Base-by-base conservation (phyloP, 2,797 vertebrate genomes). In the Myiothlypis chrysogaster region DNA sequence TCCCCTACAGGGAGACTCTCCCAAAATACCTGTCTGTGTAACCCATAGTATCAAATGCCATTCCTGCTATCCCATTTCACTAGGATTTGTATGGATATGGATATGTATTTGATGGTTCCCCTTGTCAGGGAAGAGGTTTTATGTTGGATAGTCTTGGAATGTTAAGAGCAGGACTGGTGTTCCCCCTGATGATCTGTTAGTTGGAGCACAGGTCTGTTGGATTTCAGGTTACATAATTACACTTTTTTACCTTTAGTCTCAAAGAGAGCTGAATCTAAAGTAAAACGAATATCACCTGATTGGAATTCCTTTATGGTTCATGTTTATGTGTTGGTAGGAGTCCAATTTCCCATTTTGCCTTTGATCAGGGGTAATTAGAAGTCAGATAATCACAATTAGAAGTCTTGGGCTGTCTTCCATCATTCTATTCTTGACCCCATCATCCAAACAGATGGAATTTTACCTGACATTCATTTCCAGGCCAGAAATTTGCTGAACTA, bases 291-390 rank as follows among this genome's bases (percentile, higher is more conserved):
- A 94, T 91, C 94, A 96, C 92, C 90, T 97, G 94, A 97, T 84
- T 95, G 82, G 83, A 94, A 97, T 97, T 97, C 95, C 82, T 97
- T 95, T 96, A 96, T 95, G 90, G 89, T 92, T 97, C 84, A 64
- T 95, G 80, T 96, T 97, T 95, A 91, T 96, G 91, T 49, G 2
- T 95, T 96, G 91, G 91, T 97, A 93, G 84, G 90, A 95, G 88
- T 98, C 94, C 96, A 96, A 10, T 97, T 98, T 97, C 97, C 94
- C 93, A 93, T 96, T 96, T 94, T 90, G 87, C 88, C 96, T 98
- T 98, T 98, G 97, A 98, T 97, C 97, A 93, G 90, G 76, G 90
- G 95, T 95, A 98, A 97, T 97, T 97, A 97, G 91, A 97, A 97
- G 91, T 94, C 94, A 96, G 96, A 97, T 96, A 97, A 97, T 94